Evolutionary conservation across 2,113 vertebrate genomes (phyloP).

Genomic region (Athene noctua): DNA sequence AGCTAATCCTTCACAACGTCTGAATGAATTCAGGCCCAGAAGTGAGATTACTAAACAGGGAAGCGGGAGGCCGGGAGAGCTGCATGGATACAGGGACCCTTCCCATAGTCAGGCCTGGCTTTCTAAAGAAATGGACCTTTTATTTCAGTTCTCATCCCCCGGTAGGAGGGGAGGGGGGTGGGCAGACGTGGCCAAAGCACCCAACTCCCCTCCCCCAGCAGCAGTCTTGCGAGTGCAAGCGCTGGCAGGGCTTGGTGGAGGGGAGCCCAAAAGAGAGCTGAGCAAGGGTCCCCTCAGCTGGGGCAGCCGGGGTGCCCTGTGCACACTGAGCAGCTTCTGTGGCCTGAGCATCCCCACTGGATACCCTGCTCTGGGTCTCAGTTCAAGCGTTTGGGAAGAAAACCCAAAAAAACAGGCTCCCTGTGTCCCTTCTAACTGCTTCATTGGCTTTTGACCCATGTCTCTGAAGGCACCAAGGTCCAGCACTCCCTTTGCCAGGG

Average conservation of each 20-base stretch:
- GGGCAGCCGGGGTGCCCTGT: not conserved
- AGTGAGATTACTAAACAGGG: conserved; percentile 63
- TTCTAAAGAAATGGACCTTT: conserved; percentile 60
- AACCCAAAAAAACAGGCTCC: rapidly evolving
- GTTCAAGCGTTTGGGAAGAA: not conserved
- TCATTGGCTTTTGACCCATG: rapidly evolving
- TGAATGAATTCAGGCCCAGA: conserved; percentile 64
- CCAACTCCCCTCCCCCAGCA: not conserved
- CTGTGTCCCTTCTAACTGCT: not conserved
- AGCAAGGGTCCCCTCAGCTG: rapidly evolving
- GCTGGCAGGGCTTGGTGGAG: not conserved
- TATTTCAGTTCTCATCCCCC: conserved; percentile 1
- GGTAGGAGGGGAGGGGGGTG: not conserved
- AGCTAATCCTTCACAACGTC: conserved; percentile 59
- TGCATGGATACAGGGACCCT: conserved; percentile 53
- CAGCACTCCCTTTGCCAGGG: rapidly evolving
- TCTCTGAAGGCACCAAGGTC: not conserved
- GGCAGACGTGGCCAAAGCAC: not conserved
- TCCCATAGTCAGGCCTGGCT: conserved; percentile 26
- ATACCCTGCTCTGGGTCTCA: not conserved
- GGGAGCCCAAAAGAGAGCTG: too few relatives aligned
- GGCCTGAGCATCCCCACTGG: not conserved
- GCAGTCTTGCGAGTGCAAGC: not conserved
- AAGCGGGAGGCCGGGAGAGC: conserved; percentile 17
- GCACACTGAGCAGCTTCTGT: not conserved